A percentile compares a stretch with the other conserved stretches of the same genome.
Conservation (phyloP, 2,113 vertebrate genomes). For the Cathartes aura region DNA sequence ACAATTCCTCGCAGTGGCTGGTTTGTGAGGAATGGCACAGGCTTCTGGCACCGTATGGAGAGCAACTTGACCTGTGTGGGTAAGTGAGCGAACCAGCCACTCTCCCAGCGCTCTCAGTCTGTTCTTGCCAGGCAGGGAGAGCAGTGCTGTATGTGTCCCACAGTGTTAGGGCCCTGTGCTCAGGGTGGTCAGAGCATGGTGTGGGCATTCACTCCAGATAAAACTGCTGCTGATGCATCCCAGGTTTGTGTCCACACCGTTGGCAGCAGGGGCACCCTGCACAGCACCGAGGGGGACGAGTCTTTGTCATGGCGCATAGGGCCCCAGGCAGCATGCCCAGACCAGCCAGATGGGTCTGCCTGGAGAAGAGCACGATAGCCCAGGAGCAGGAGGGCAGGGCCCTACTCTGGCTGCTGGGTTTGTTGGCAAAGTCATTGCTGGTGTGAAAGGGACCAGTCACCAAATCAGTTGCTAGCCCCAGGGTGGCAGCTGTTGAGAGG, state of each 20-base stretch:
- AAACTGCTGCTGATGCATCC: background rate
- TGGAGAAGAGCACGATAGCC: background rate
- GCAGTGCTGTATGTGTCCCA: background rate
- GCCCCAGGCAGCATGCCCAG: background rate
- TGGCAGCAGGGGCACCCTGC: background rate
- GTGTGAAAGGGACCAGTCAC: background rate
- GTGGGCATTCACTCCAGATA: background rate
- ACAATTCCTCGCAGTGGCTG: background rate
- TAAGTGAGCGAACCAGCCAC: background rate
- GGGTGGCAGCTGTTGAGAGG: too few relatives aligned
- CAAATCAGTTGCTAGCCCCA: background rate
- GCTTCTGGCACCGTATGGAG: background rate
- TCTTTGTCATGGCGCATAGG: background rate
- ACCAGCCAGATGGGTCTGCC: background rate
- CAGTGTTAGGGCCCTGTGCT: rapidly evolving
- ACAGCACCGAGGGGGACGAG: background rate
- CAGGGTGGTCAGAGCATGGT: rapidly evolving
- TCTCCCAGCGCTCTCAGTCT: background rate
- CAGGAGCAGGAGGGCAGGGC: background rate
- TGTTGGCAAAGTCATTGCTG: background rate
- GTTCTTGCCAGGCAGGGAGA: background rate
- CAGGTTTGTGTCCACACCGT: background rate
- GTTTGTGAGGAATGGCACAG: background rate
- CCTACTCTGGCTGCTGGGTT: background rate
- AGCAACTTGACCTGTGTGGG: background rate